Evolutionary conservation across 2,113 vertebrate species (phyloP).

Genomic region (Elaphurus davidianus): DNA sequence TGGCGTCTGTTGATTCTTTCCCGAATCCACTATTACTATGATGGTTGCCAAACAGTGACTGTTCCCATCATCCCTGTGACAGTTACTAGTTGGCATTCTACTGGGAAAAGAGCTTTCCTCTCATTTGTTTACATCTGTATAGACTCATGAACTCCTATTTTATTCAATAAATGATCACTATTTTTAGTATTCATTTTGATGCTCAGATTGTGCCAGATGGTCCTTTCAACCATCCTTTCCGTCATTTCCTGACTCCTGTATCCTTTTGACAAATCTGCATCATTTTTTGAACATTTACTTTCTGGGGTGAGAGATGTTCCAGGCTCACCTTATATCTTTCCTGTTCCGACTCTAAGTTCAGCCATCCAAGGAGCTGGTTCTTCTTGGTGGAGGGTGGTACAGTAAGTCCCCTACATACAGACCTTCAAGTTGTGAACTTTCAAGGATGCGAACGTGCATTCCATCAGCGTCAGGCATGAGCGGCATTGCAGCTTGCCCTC

Average conservation of each 20-base stretch:
- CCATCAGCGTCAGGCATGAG: neutral
- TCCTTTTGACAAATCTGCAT: neutral
- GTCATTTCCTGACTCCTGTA: neutral
- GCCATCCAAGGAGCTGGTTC: neutral
- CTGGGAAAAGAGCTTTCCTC: neutral
- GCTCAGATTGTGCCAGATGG: neutral
- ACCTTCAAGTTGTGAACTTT: neutral
- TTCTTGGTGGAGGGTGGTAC: too few relatives aligned
- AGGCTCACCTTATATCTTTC: accelerated
- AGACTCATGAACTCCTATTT: neutral
- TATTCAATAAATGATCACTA: neutral
- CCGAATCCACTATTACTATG: neutral
- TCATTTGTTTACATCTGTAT: neutral
- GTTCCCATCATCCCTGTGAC: neutral
- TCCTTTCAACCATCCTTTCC: neutral
- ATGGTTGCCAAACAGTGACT: neutral
- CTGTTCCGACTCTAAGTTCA: accelerated
- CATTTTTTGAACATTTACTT: neutral
- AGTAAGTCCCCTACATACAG: neutral
- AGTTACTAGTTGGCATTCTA: neutral
- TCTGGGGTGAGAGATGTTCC: neutral
- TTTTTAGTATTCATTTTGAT: neutral
- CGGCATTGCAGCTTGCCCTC: neutral
- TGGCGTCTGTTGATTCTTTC: neutral
- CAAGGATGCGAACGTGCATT: neutral